A percentile compares a stretch with the other conserved stretches of the same genome.
phyloP scores from a whole-genome alignment of 2,113 vertebrate genomes.

The Brachionichthys hirsutus region DNA sequence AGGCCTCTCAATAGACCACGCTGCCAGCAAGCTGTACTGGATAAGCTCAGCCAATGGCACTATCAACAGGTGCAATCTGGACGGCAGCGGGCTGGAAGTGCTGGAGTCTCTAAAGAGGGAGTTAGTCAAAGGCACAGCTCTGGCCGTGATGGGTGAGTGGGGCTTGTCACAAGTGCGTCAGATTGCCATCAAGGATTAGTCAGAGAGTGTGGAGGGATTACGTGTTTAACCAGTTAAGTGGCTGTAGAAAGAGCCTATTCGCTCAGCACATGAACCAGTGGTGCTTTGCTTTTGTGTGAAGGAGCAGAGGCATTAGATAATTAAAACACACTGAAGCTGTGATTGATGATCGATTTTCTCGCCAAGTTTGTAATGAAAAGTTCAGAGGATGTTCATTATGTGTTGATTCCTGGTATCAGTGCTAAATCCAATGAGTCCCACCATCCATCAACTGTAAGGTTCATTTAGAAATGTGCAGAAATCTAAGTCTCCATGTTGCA shows the following conservation, averaged over 20 bases:
- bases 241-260: conserved; percentile 35
- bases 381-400: conserved; percentile 59
- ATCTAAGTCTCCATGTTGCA: neutral
- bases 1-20: conserved; percentile 95
- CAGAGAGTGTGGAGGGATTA: conserved; percentile 63
- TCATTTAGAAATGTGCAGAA: conserved; percentile 37
- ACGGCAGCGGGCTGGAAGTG: conserved; percentile 91
- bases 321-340: conserved; percentile 61
- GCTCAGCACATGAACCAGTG: conserved; percentile 12
- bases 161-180: conserved; percentile 44
- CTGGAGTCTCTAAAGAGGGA: conserved; percentile 92
- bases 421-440: conserved; percentile 46
- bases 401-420: conserved; percentile 53
- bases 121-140: conserved; percentile 91
- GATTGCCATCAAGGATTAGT: conserved; percentile 53
- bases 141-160: conserved; percentile 97
- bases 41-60: conserved; percentile 97
- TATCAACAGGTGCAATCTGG: conserved; percentile 97
- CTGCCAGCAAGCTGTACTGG: conserved; percentile 95
- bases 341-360: conserved; percentile 69
- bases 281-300: conserved; percentile 36
- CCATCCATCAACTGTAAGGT: conserved; percentile 52
- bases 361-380: conserved; percentile 57
- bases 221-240: conserved; percentile 62
- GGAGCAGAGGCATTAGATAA: conserved; percentile 52